These are phyloP conservation scores for Anas georgica DNA, from an alignment of 2,797 vertebrate genomes.

Conservation along the genomic window DNA sequence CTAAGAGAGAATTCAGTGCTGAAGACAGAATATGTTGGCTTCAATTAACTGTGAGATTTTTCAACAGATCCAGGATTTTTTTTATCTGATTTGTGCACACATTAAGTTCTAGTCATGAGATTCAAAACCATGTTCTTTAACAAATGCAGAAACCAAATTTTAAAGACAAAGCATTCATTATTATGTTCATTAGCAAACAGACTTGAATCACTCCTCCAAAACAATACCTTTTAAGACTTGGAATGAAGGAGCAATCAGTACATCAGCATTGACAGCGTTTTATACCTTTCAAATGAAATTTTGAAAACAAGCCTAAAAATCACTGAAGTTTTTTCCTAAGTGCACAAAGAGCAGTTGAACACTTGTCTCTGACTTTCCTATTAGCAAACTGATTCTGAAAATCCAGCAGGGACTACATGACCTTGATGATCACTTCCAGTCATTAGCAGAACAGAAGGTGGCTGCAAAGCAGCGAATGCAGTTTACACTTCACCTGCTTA, in stretches of 20 bases:
- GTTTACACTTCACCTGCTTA: not conserved
- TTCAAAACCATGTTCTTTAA: not conserved
- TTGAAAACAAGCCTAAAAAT: not conserved
- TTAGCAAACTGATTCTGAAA: not conserved
- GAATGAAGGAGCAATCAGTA: not conserved
- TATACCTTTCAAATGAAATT: not conserved
- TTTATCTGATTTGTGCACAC: not conserved
- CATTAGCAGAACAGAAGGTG: not conserved
- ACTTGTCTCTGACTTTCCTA: not conserved
- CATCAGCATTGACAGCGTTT: not conserved
- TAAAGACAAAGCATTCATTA: not conserved
- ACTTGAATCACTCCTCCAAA: not conserved
- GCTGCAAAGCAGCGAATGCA: not conserved
- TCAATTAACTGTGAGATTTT: not conserved
- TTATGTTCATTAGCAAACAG: not conserved
- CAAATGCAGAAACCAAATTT: not conserved
- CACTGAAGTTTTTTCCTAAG: not conserved
- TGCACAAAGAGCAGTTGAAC: not conserved
- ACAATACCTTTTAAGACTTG: not conserved
- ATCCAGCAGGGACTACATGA: not conserved
- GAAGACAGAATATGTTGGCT: not conserved
- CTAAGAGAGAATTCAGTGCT: not conserved
- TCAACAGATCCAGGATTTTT: not conserved
- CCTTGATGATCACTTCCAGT: not conserved
- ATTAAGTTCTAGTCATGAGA: not conserved